Evolutionary conservation across 2,888 invertebrate species (phyloP).

Genomic region (Lycophotia porphyrea): DNA sequence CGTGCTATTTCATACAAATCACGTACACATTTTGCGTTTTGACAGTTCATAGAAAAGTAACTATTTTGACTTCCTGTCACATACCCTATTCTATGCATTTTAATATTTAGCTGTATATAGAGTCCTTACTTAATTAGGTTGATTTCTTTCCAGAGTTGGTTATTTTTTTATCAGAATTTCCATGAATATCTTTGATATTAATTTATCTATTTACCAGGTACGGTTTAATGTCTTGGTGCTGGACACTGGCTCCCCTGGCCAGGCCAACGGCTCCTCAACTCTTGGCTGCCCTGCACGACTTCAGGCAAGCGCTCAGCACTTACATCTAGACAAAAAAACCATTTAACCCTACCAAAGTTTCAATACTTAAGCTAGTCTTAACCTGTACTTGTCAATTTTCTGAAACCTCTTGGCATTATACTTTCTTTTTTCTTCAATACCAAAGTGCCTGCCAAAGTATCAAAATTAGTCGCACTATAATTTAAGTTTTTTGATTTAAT

Average conservation of each 20-base stretch:
- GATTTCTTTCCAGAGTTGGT: neutral
- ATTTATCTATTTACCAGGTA: slow-evolving; percentile 85
- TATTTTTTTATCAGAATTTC: neutral
- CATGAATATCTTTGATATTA: neutral
- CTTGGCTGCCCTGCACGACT: slow-evolving; percentile 93
- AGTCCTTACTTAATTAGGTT: neutral
- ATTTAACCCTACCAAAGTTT: slow-evolving; percentile 44
- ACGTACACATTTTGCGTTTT: too few relatives aligned
- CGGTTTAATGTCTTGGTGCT: slow-evolving; percentile 94
- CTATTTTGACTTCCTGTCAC: too few relatives aligned
- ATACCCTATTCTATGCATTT: too few relatives aligned
- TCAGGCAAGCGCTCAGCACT: slow-evolving; percentile 93
- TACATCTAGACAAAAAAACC: slow-evolving; percentile 87
- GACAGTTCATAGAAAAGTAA: too few relatives aligned
- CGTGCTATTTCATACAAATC: too few relatives aligned
- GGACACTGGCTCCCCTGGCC: slow-evolving; percentile 91
- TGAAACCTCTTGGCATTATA: slow-evolving; percentile 65
- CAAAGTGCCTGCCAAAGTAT: slow-evolving; percentile 84
- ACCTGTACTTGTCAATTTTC: slow-evolving; percentile 64
- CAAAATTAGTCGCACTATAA: slow-evolving; percentile 52
- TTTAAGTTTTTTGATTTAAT: slow-evolving; percentile 12
- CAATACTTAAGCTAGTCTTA: slow-evolving; percentile 48
- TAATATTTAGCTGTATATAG: too few relatives aligned
- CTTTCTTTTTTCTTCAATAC: slow-evolving; percentile 70
- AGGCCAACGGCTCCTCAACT: slow-evolving; percentile 93